These are phyloP conservation scores for Uromys caudimaculatus DNA, from an alignment of 2,797 vertebrate genomes.

Conservation along the genomic window DNA sequence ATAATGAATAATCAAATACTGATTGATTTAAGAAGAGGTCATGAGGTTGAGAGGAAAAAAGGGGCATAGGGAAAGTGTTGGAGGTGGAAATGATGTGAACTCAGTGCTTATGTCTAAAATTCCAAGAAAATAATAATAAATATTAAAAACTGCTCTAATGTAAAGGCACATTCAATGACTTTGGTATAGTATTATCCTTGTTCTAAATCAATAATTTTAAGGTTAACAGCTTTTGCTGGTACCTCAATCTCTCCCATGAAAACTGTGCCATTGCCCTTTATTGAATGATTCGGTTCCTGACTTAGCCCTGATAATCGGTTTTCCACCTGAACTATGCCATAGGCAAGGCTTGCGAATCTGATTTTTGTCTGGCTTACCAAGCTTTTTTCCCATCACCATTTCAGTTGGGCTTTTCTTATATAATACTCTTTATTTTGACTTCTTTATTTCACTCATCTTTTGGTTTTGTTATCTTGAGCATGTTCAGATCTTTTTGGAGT, in stretches of 20 bases:
- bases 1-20: not conserved
- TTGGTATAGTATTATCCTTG: not conserved
- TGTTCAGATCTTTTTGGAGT: not conserved
- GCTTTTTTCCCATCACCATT: not conserved
- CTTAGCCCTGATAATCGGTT: not conserved
- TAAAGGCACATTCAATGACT: not conserved
- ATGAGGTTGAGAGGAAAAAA: not conserved
- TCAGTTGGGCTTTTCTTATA: not conserved
- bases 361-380: not conserved
- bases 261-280: not conserved
- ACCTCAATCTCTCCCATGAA: not conserved
- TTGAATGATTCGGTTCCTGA: not conserved
- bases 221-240: not conserved
- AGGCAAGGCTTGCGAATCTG: not conserved
- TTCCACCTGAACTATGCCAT: not conserved
- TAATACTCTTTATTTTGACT: not conserved
- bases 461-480: not conserved
- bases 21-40: not conserved
- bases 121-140: not conserved
- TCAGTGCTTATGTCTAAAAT: not conserved
- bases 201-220: not conserved
- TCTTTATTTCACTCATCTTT: not conserved
- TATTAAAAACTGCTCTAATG: not conserved
- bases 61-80: not conserved
- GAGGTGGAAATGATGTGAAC: not conserved